Conservation (phyloP, 2,113 vertebrate genomes). For the Centrocercus urophasianus region DNA sequence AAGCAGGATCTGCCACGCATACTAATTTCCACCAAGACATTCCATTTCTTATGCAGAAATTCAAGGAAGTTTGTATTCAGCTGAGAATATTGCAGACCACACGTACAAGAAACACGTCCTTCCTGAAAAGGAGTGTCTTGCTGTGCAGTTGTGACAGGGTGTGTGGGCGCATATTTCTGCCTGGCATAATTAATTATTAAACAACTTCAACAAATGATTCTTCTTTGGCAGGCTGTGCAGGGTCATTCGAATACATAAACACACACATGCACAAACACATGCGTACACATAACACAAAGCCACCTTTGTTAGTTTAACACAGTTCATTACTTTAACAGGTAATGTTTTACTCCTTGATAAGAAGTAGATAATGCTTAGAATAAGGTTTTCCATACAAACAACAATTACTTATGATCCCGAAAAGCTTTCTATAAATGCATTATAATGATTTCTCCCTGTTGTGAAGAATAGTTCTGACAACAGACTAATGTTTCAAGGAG, state of each 20-base stretch:
- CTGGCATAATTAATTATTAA: conserved; percentile 21
- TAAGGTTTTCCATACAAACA: not conserved
- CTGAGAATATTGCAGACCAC: not conserved
- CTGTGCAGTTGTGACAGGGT: not conserved
- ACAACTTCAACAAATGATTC: not conserved
- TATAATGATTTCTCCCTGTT: not conserved
- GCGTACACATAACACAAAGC: not conserved
- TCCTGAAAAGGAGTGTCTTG: not conserved
- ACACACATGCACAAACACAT: not conserved
- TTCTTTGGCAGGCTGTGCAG: not conserved
- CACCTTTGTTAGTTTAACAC: not conserved
- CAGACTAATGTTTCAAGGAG: not conserved
- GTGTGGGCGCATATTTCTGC: not conserved
- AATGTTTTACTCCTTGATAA: not conserved
- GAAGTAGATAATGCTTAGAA: not conserved
- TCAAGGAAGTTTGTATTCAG: not conserved
- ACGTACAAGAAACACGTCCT: not conserved
- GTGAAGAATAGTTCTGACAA: not conserved
- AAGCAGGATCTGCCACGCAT: not conserved
- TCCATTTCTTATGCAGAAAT: not conserved
- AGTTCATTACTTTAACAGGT: not conserved
- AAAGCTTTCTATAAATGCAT: not conserved
- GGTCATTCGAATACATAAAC: not conserved
- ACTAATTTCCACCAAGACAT: not conserved
- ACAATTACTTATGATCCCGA: not conserved